Conservation (phyloP, 2,113 vertebrate species). For the Sceloporus tristichus region DNA sequence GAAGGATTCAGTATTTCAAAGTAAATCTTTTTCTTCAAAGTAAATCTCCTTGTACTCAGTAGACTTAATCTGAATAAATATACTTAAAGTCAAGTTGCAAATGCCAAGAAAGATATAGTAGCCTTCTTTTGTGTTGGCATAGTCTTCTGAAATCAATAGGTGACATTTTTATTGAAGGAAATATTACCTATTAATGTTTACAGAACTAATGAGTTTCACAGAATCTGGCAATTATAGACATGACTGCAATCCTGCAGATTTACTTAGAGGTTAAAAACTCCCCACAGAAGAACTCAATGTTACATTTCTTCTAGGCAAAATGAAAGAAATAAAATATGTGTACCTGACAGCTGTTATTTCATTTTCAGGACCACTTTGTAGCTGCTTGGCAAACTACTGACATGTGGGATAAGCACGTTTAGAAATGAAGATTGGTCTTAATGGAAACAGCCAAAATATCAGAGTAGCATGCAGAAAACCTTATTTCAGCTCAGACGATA, state of each 20-base stretch:
- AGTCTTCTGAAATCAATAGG: background rate
- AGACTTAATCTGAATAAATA: background rate
- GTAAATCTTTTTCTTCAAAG: background rate
- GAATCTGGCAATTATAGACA: background rate
- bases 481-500: background rate
- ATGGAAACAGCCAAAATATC: background rate
- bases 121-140: no score
- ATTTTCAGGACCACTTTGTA: constrained; percentile 2
- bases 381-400: background rate
- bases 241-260: background rate
- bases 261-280: background rate
- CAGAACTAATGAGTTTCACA: background rate
- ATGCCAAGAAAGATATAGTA: background rate
- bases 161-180: background rate
- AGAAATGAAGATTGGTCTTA: background rate
- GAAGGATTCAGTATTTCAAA: background rate
- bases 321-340: background rate
- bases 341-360: background rate
- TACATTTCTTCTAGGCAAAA: background rate
- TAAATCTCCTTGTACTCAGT: no score
- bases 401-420: background rate
- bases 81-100: background rate
- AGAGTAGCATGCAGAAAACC: background rate
- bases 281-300: no score
- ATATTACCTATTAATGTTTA: background rate